These are phyloP conservation scores for Lagopus leucura DNA, from an alignment of 2,113 vertebrate genomes.

Conservation along the genomic window DNA sequence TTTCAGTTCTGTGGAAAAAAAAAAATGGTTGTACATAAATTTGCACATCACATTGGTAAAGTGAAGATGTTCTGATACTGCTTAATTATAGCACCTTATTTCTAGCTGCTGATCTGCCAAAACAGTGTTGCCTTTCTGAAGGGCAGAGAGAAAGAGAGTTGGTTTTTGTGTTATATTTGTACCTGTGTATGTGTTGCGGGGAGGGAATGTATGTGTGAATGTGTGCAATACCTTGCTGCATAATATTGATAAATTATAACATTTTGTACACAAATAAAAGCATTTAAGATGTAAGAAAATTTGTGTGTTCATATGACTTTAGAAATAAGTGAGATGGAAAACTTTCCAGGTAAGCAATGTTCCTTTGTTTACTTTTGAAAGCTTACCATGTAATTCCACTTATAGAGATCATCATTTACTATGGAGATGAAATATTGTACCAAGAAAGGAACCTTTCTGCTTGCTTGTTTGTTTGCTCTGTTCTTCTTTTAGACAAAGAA, in stretches of 20 bases:
- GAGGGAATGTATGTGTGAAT: not conserved
- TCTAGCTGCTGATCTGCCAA: slow-evolving; percentile 88
- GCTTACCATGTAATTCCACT: not conserved
- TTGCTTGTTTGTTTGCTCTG: slow-evolving; percentile 12
- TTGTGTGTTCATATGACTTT: slow-evolving; percentile 30
- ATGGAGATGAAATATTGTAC: slow-evolving; percentile 17
- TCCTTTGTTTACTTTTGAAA: slow-evolving; percentile 33
- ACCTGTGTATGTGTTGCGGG: not conserved
- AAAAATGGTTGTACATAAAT: slow-evolving; percentile 78
- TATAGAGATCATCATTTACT: slow-evolving; percentile 1
- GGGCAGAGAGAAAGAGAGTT: slow-evolving; percentile 55
- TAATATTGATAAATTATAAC: slow-evolving; percentile 73
- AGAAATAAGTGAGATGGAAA: not conserved
- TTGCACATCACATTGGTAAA: slow-evolving; percentile 80
- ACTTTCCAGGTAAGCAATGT: not conserved
- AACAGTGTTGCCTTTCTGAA: slow-evolving; percentile 91
- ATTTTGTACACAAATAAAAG: slow-evolving; percentile 84
- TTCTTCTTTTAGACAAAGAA: not conserved
- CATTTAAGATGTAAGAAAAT: slow-evolving; percentile 33
- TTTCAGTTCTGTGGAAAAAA: slow-evolving; percentile 78
- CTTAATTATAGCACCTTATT: slow-evolving; percentile 91
- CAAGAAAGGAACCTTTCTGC: slow-evolving; percentile 11
- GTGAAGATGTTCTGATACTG: slow-evolving; percentile 82
- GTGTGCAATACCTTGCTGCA: slow-evolving; percentile 77
- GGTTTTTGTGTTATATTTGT: slow-evolving; percentile 62